Base-by-base conservation (phyloP, 2,888 invertebrate species). In the Macrosoma leucophasiata region DNA sequence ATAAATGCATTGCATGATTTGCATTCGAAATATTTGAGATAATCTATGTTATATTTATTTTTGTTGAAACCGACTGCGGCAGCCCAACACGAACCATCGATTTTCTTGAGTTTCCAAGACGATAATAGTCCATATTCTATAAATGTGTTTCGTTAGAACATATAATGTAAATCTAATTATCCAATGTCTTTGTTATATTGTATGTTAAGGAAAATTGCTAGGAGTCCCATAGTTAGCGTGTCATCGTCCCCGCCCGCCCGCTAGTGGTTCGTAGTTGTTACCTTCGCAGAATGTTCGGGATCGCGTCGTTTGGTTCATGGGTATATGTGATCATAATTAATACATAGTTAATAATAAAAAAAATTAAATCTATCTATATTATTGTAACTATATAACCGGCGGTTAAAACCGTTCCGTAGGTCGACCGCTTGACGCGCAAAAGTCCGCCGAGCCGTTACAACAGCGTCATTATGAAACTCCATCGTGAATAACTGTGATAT, bases 321-420 rank as follows among this genome's bases (percentile, higher is more conserved):
- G 72, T 74, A 73, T 75, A 63, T 79, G 79, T 81, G 79, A 79
- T 78, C 76, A 73, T 77, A 66, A 67, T 68, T 78, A n/a, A n/a
- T n/a, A 71, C 75, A 77, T 78, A 78, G 76, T 73, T 76, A 63
- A 69, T 77, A 66, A n/a, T n/a, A n/a, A 30, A 35, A 35, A 29
- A 67, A 72, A 61, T 58, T 57, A 68, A 72, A 68, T 60, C 63
- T 77, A 68, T 60, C 63, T 77, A 71, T 74, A 75, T 71, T 74
- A 76, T 68, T 68, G 68, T 59, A 49, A 52, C 66, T 32, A 45
- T 47, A 45, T 53, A 53, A 52, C 28, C 23, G 31, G 44, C 34
- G 35, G 42, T 49, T 62, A 62, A 66, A 68, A 57, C 68, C 66
- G n/a, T n/a, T n/a, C n/a, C 67, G 70, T 69, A 67, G 61, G 61